Conservation (phyloP, 2,113 vertebrate genomes). For the Gallinago undulata region DNA sequence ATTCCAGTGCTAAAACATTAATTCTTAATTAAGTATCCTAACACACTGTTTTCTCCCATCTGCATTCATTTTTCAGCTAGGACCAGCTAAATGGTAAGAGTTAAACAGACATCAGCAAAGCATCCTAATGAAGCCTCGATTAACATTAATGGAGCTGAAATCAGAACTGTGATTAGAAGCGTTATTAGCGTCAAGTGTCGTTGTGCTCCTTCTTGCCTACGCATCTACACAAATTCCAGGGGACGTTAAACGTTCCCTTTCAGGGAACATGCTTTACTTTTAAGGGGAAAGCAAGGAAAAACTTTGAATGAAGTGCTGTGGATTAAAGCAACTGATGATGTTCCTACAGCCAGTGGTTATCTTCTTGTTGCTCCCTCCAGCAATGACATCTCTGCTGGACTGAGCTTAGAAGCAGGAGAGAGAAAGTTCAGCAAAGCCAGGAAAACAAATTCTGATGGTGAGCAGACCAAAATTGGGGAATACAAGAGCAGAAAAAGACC, state of each 20-base stretch:
- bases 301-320: not conserved
- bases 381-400: not conserved
- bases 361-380: not conserved
- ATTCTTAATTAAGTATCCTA: not conserved
- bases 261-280: not conserved
- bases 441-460: not conserved
- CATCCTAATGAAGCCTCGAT: not conserved
- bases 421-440: not conserved
- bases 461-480: not conserved
- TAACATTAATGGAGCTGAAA: not conserved
- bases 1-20: not conserved
- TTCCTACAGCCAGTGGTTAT: not conserved
- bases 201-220: not conserved
- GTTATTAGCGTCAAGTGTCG: not conserved
- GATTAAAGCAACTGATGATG: not conserved
- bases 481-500: not conserved
- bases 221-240: not conserved
- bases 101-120: not conserved
- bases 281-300: not conserved
- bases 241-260: not conserved
- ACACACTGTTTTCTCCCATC: not conserved
- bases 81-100: not conserved
- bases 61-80: not conserved
- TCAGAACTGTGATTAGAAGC: rapidly evolving
- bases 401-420: not conserved